phyloP scores from a whole-genome alignment of 2,113 vertebrate genomes.

The Aplodontia rufa region DNA sequence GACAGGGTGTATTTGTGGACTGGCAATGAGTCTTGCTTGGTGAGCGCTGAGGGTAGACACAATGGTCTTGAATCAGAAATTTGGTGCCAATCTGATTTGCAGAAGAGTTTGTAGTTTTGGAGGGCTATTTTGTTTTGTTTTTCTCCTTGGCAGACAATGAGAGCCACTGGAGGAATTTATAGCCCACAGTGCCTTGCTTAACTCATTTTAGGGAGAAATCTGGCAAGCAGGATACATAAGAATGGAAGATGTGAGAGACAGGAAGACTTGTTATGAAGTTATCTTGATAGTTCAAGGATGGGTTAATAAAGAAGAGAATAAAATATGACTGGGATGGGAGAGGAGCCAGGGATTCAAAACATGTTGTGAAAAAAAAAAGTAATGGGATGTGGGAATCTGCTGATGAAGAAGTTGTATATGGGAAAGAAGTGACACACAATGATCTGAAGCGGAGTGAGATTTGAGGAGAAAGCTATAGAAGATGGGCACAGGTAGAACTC shows the following conservation, averaged over 20 bases:
- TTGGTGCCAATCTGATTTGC: background rate
- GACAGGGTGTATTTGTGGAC: background rate
- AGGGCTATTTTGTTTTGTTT: background rate
- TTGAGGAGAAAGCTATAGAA: background rate
- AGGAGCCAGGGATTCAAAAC: background rate
- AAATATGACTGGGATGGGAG: background rate
- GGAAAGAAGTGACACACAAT: background rate
- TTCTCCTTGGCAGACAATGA: background rate
- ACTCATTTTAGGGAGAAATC: conserved; percentile 30
- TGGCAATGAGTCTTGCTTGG: background rate
- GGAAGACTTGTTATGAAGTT: background rate
- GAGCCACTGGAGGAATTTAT: background rate
- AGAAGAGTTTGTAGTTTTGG: background rate
- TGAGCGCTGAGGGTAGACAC: background rate
- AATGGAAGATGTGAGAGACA: background rate
- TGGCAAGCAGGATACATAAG: background rate
- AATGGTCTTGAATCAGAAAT: background rate
- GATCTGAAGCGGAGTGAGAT: background rate
- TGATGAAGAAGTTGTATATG: background rate
- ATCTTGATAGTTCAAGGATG: background rate
- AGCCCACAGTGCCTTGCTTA: background rate
- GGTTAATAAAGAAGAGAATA: background rate
- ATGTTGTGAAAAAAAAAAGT: background rate
- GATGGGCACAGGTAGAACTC: background rate
- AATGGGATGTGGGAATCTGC: background rate